Percentiles rank a stretch among this genome's conserved stretches.
phyloP scores from a whole-genome alignment of 2,888 invertebrate genomes.

The Heterodera filipjevi region DNA sequence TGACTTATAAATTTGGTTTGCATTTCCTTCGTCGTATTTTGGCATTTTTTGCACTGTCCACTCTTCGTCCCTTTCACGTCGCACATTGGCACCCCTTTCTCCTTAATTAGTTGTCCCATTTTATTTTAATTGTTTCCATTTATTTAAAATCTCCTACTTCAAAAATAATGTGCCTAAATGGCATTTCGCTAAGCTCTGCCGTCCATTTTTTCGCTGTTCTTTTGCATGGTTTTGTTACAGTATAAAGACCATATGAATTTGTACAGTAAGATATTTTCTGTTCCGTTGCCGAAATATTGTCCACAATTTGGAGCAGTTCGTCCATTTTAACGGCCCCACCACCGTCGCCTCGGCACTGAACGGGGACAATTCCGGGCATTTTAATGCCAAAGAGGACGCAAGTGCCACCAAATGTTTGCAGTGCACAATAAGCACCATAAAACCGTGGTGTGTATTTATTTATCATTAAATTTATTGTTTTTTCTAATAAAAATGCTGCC shows the following conservation, averaged over 20 bases:
- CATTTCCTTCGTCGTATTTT: not conserved
- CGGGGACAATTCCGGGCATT: not conserved
- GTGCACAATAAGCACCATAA: not conserved
- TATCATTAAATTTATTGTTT: not conserved
- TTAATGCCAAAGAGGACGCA: not conserved
- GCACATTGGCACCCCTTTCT: not conserved
- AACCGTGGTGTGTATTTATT: not conserved
- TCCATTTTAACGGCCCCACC: not conserved
- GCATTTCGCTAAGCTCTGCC: not conserved
- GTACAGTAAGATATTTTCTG: not conserved
- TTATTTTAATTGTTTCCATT: not conserved
- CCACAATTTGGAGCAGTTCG: not conserved
- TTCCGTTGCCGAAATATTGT: not conserved
- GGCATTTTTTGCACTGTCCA: not conserved
- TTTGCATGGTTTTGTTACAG: not conserved
- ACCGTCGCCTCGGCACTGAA: not conserved
- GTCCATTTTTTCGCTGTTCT: not conserved
- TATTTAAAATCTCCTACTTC: not conserved
- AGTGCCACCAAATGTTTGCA: not conserved
- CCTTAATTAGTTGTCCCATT: not conserved
- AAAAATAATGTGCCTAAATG: not conserved
- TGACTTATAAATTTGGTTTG: not conserved
- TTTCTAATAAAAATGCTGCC: not conserved
- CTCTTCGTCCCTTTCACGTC: not conserved
- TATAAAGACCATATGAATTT: not conserved